These are phyloP conservation scores for Hecatera dysodea DNA, from an alignment of 2,888 invertebrate species.

Conservation along the genomic window DNA sequence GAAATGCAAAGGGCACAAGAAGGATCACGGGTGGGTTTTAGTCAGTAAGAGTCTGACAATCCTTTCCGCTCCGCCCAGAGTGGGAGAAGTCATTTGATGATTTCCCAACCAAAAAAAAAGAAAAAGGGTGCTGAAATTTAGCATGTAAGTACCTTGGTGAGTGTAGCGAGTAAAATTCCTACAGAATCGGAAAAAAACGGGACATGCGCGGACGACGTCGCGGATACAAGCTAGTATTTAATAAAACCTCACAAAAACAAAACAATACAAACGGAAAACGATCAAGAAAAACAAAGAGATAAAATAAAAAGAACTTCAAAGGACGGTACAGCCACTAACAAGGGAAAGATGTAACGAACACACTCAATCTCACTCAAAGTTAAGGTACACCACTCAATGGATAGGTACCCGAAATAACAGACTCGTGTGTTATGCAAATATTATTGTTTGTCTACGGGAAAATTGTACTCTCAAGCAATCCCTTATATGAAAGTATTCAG, in stretches of 20 bases:
- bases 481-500: neutral
- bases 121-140: too few relatives aligned
- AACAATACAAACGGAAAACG: slow-evolving; percentile 16
- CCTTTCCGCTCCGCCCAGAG: too few relatives aligned
- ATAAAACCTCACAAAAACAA: neutral
- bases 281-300: slow-evolving; percentile 20
- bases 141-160: too few relatives aligned
- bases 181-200: too few relatives aligned
- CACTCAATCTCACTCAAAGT: slow-evolving; percentile 33
- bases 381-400: slow-evolving; percentile 41
- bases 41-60: too few relatives aligned
- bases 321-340: slow-evolving; percentile 41
- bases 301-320: slow-evolving; percentile 46
- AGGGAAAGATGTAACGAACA: slow-evolving; percentile 42
- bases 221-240: too few relatives aligned
- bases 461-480: slow-evolving; percentile 38
- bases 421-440: slow-evolving; percentile 51
- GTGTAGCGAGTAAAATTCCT: too few relatives aligned
- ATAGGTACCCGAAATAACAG: slow-evolving; percentile 44
- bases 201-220: too few relatives aligned
- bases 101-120: too few relatives aligned
- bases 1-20: too few relatives aligned
- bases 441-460: slow-evolving; percentile 40
- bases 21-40: too few relatives aligned
- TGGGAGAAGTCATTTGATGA: too few relatives aligned